Percentiles rank a stretch among this genome's conserved stretches.
Conservation (phyloP, 2,797 vertebrate genomes). For the Antennarius maculatus region DNA sequence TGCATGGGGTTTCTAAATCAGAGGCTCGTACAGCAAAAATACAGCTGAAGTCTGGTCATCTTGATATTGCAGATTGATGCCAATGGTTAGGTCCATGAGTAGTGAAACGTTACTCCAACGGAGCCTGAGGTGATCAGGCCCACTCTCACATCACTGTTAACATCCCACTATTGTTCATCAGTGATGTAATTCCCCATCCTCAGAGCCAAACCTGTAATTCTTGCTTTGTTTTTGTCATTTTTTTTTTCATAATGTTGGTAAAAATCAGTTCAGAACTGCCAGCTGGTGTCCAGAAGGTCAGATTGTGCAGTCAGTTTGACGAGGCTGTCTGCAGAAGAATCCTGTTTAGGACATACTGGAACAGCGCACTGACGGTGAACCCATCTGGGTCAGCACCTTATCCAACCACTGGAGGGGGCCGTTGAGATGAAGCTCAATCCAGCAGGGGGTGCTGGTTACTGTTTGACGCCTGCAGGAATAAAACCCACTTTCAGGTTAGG, state of each 20-base stretch:
- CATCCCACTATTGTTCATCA: conserved; percentile 35
- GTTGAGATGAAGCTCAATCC: conserved; percentile 98
- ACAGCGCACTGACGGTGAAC: conserved; percentile 97
- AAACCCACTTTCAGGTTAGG: conserved; percentile 10
- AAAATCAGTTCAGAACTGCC: conserved; percentile 50
- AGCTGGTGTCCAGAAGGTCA: conserved; percentile 42
- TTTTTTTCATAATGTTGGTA: conserved; percentile 35
- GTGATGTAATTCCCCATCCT: conserved; percentile 24
- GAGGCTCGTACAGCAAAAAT: conserved; percentile 39
- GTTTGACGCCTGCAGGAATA: conserved; percentile 88
- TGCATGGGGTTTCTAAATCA: conserved; percentile 28
- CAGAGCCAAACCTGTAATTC: conserved; percentile 23
- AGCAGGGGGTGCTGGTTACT: conserved; percentile 98
- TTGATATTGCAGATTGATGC: conserved; percentile 49
- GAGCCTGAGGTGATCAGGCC: conserved; percentile 25
- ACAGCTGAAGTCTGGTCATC: conserved; percentile 29
- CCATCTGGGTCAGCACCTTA: conserved; percentile 99
- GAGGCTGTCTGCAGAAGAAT: conserved; percentile 30
- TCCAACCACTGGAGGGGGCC: conserved; percentile 98
- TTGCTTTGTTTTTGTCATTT: conserved; percentile 18
- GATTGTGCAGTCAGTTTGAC: conserved; percentile 54
- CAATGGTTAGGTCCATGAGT: conserved; percentile 35
- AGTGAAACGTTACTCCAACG: conserved; percentile 52
- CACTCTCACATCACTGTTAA: conserved; percentile 43
- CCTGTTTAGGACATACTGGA: conserved; percentile 95